A percentile compares a stretch with the other conserved stretches of the same genome.
These are phyloP conservation scores for Girardinus metallicus DNA, from an alignment of 2,797 vertebrate genomes.

Conservation along the genomic window DNA sequence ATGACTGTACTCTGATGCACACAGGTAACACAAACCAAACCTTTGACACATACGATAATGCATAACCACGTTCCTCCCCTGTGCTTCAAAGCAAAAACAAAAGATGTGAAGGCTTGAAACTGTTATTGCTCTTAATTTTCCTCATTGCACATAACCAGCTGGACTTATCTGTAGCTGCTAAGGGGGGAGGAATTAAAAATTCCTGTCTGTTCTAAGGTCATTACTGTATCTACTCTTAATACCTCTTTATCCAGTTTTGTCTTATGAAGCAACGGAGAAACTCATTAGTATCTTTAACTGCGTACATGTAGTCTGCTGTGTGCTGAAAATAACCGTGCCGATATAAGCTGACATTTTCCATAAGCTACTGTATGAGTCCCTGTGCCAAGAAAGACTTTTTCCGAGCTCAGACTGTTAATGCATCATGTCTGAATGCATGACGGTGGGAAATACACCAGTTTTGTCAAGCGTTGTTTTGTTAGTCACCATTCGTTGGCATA, in stretches of 20 bases:
- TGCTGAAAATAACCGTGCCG: slow-evolving; percentile 55
- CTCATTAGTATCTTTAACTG: slow-evolving; percentile 65
- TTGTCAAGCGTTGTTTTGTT: slow-evolving; percentile 51
- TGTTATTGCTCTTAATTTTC: slow-evolving; percentile 78
- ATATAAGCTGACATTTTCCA: slow-evolving; percentile 75
- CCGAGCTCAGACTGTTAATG: slow-evolving; percentile 61
- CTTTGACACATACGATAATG: slow-evolving; percentile 33
- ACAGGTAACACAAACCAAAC: slow-evolving; percentile 45
- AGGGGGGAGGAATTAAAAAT: slow-evolving; percentile 56
- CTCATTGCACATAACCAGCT: slow-evolving; percentile 66
- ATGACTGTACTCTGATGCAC: slow-evolving; percentile 58
- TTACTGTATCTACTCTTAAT: slow-evolving; percentile 74
- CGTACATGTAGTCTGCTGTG: slow-evolving; percentile 64
- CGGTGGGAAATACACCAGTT: slow-evolving; percentile 42
- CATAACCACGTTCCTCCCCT: slow-evolving; percentile 38
- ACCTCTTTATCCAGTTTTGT: slow-evolving; percentile 78
- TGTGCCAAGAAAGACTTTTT: slow-evolving; percentile 64
- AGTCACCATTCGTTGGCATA: slow-evolving; percentile 45
- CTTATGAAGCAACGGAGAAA: slow-evolving; percentile 70
- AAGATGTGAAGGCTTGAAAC: slow-evolving; percentile 78
- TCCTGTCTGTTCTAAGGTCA: slow-evolving; percentile 67
- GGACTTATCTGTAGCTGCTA: slow-evolving; percentile 75
- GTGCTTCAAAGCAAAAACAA: slow-evolving; percentile 58
- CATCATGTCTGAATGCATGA: slow-evolving; percentile 61
- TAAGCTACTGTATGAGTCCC: slow-evolving; percentile 63